Base-by-base conservation (phyloP, 2,888 invertebrate genomes). In the Leptothorax acervorum region DNA sequence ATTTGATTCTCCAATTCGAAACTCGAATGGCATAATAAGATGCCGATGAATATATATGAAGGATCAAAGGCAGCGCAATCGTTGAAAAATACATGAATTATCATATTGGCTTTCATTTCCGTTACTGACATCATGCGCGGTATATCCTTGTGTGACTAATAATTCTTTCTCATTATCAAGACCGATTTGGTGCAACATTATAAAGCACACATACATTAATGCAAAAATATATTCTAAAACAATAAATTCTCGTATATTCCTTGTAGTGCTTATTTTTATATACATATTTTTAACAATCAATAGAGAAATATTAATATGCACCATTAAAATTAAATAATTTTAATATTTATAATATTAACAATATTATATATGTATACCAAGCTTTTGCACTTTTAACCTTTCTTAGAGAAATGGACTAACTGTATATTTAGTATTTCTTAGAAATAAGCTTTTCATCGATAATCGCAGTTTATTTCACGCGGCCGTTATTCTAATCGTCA, bases 1-100 rank as follows among this genome's bases (percentile, higher is more conserved):
- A 35, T 48, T 81, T 81, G 73, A 71, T 81, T 81, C 68, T 45
- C 78, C 45, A 68, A 78, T 68, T 48, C 79, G 60, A 81, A 51
- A 60, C 79, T 39, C 28, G 79, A 60, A 45, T 71, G 9, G 79
- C 60, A 71, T 81, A 81, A 81, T 73, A 73, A 81, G 51, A 4
- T 73, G 60, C 5, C 68, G 12, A 81, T 81, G 73, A 81, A 62
- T 71, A 71, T 71, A 70, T 39, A 81, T 62, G 71, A 81, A 62
- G 51, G 48, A 18, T 71, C 73, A 73, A 60, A 73, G 79, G 23
- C 39, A 35, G 73, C 60, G 71, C 53, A 48, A 76, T 55, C 51
- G n/a, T 48, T 48, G 18, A 57, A 73, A 73, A 81, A 81, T 48
- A 48, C 35, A 71, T 31, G 31, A 42, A 55, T 78, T 68, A 78